phyloP scores from a whole-genome alignment of 2,888 invertebrate species.

The Copidosoma aretas region DNA sequence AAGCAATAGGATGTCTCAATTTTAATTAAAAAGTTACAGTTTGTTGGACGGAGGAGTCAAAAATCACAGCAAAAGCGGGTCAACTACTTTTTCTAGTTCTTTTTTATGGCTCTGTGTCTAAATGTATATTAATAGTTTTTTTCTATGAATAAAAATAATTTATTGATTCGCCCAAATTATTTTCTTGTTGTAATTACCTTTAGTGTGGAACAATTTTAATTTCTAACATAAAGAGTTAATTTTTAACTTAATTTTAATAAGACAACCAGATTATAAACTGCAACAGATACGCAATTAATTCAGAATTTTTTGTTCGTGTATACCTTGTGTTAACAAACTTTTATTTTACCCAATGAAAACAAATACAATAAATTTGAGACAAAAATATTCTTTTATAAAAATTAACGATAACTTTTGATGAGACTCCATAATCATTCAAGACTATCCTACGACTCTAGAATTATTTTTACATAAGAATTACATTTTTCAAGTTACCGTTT shows the following conservation, averaged over 20 bases:
- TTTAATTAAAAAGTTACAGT: conserved; percentile 37
- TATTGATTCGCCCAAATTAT: conserved; percentile 43
- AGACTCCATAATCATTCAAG: conserved; percentile 9
- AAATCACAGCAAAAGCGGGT: conserved; percentile 40
- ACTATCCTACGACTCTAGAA: conserved; percentile 4
- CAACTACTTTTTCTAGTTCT: conserved; percentile 44
- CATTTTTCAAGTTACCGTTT: conserved; percentile 23
- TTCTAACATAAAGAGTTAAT: not conserved
- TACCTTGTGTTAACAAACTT: not conserved
- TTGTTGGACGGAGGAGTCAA: conserved; percentile 47
- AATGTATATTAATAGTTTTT: conserved; percentile 51
- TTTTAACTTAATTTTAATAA: too few relatives aligned
- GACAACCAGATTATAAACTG: not conserved
- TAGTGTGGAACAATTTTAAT: not conserved
- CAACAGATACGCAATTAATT: not conserved
- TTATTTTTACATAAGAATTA: conserved; percentile 12
- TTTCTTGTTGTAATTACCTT: not conserved
- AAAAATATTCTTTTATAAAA: not conserved
- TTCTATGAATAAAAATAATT: conserved; percentile 56
- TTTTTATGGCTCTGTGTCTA: conserved; percentile 49
- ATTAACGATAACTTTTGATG: conserved; percentile 8
- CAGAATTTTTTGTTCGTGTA: not conserved
- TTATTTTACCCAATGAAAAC: not conserved
- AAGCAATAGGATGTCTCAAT: conserved; percentile 12
- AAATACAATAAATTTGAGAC: not conserved